These are phyloP conservation scores for Nomada hirtipes DNA, from an alignment of 2,888 invertebrate species.

Conservation along the genomic window DNA sequence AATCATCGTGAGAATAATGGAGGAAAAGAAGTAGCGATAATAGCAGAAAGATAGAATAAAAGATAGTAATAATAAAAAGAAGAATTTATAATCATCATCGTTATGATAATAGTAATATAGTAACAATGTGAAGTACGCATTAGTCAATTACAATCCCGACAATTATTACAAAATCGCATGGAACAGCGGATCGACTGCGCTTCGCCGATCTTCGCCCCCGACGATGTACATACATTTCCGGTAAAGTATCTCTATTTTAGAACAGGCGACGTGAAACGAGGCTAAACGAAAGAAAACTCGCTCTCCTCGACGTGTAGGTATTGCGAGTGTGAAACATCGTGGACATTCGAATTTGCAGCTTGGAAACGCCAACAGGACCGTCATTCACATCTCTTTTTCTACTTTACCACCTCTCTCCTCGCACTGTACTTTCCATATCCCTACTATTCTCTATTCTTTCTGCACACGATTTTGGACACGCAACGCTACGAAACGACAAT, in stretches of 20 bases:
- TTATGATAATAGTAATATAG: conserved; percentile 72
- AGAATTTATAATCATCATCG: conserved; percentile 67
- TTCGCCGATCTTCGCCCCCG: conserved; percentile 14
- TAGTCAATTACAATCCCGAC: conserved; percentile 62
- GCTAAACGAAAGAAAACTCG: neutral
- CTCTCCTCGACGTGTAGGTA: neutral
- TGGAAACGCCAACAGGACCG: conserved; percentile 24
- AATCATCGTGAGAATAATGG: conserved; percentile 71
- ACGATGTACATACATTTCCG: neutral
- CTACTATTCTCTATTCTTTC: neutral
- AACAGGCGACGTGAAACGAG: conserved; percentile 6
- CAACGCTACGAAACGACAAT: conserved; percentile 36
- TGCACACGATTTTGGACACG: conserved; percentile 30
- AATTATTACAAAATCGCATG: conserved; percentile 43
- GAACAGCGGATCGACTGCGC: conserved; percentile 54
- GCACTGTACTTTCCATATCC: conserved; percentile 3
- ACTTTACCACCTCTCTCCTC: neutral
- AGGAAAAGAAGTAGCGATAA: conserved; percentile 68
- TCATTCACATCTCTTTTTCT: conserved; percentile 6
- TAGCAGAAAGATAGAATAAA: conserved; percentile 69
- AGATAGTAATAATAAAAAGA: conserved; percentile 59
- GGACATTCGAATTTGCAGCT: conserved; percentile 23
- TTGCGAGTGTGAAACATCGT: conserved; percentile 10
- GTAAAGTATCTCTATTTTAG: neutral
- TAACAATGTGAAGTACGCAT: conserved; percentile 76